Base-by-base conservation (phyloP, 2,113 vertebrate species). In the Solenodon paradoxus region DNA sequence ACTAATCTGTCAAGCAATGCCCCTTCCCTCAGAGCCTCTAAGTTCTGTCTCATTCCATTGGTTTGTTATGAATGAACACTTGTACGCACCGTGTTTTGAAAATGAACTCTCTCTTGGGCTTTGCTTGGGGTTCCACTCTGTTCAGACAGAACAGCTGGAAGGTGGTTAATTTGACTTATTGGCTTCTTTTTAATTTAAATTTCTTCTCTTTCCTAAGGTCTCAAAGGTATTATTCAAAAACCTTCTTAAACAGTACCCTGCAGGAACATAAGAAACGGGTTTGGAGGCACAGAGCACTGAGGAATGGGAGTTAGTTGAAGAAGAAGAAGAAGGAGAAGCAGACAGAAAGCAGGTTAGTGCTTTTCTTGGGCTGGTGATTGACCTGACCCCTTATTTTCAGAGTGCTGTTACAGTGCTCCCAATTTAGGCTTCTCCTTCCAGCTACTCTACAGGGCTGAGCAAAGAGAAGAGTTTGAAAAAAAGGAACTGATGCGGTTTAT, bases 161-260 rank as follows among this genome's bases (percentile, higher is more conserved):
- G 66, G 74, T 42, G 17, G 59, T 55, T 92, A 22, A 5, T 53
- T 40, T 77, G 47, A 15, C 59, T 83, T 82, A 40, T n/a, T 88
- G 82, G 74, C 53, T 75, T 69, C n/a, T n/a, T 92, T 85, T 94
- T 85, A 16, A 68, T 63, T 92, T 47, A 53, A 40, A 82, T 42
- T 17, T 15, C 59, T 95, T 92, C 88, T 84, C 66, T 71, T 83
- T 74, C 47, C 59, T 86, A n/a, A 69, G 95, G 83, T 64, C 51
- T 87, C 51, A 13, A 87, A 55, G 35, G 66, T 22, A 30, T 42
- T 32, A 30, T 69, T 84, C 51, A 42, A 26, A 94, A 63, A 20
- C n/a, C 55, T 92, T 64, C 75, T 40, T 61, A 69, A 47, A 63
- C 51, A 78, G 69, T 61, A 49, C 40, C 42, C 24, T 8, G 10